phyloP scores from a whole-genome alignment of 2,888 invertebrate species.

The Pandemis cinnamomeana region DNA sequence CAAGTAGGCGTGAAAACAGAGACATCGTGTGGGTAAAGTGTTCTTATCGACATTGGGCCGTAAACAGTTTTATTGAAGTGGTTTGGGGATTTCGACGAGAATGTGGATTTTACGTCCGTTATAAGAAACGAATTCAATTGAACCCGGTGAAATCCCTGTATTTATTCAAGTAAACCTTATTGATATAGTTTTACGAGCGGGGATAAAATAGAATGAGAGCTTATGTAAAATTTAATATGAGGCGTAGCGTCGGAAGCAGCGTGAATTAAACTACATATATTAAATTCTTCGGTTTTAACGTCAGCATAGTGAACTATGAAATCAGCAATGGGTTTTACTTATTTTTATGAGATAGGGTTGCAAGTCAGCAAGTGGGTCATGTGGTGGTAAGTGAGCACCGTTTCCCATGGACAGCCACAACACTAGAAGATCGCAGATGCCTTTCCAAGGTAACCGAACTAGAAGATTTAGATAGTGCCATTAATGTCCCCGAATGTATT shows the following conservation, averaged over 20 bases:
- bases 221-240: slow-evolving; percentile 2
- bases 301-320: neutral
- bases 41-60: slow-evolving; percentile 29
- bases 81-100: slow-evolving; percentile 26
- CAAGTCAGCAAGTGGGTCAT: neutral
- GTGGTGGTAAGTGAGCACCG: neutral
- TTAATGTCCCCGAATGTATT: too few species aligned
- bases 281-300: neutral
- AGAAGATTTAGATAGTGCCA: too few species aligned
- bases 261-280: neutral
- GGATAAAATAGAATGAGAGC: neutral
- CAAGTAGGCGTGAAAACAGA: slow-evolving; percentile 24
- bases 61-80: slow-evolving; percentile 40
- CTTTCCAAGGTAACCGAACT: too few species aligned
- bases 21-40: slow-evolving; percentile 26
- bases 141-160: slow-evolving; percentile 12
- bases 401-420: neutral
- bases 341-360: neutral
- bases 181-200: slow-evolving; percentile 11
- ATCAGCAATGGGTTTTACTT: neutral
- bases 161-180: slow-evolving; percentile 11
- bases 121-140: slow-evolving; percentile 28
- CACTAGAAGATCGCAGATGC: too few species aligned
- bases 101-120: slow-evolving; percentile 25
- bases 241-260: neutral